Conservation (phyloP, 1,140 invertebrate genomes). For the Megalopta genalis region DNA sequence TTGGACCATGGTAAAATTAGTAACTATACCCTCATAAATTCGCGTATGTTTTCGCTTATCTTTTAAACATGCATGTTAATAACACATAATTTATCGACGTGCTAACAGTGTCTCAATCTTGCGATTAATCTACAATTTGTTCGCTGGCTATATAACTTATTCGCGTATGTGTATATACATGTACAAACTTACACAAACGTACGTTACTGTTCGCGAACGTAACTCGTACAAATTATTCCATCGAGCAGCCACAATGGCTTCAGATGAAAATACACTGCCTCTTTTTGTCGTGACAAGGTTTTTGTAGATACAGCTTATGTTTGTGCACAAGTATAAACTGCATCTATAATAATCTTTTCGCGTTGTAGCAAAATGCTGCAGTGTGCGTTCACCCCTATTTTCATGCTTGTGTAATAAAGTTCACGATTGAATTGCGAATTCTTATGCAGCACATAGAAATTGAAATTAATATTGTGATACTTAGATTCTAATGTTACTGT, state of each 20-base stretch:
- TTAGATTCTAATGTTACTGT: no score
- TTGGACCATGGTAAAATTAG: slow-evolving; percentile 36
- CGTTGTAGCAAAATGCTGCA: no score
- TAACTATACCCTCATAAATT: slow-evolving; percentile 39
- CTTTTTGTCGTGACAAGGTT: no score
- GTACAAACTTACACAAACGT: slow-evolving; percentile 33
- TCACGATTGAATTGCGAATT: neutral
- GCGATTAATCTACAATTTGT: slow-evolving; percentile 13
- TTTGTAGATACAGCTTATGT: no score
- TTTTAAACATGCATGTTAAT: slow-evolving; percentile 18
- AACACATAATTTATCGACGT: slow-evolving; percentile 21
- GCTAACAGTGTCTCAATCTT: slow-evolving; percentile 26
- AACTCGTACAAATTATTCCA: slow-evolving; percentile 42
- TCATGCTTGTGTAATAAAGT: slow-evolving; percentile 5
- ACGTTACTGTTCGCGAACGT: slow-evolving; percentile 50
- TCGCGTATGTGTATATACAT: slow-evolving; percentile 28
- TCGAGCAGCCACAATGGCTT: slow-evolving; percentile 18
- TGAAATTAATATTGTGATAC: no score
- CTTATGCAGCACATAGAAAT: no score
- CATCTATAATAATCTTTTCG: no score
- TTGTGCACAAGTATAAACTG: no score
- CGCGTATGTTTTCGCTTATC: slow-evolving; percentile 8
- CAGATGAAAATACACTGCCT: no score
- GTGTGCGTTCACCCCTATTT: neutral
- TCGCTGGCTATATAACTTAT: slow-evolving; percentile 25